A percentile compares a stretch with the other conserved stretches of the same genome.
phyloP scores from a whole-genome alignment of 1,140 invertebrate species.

The Bombus waltoni region DNA sequence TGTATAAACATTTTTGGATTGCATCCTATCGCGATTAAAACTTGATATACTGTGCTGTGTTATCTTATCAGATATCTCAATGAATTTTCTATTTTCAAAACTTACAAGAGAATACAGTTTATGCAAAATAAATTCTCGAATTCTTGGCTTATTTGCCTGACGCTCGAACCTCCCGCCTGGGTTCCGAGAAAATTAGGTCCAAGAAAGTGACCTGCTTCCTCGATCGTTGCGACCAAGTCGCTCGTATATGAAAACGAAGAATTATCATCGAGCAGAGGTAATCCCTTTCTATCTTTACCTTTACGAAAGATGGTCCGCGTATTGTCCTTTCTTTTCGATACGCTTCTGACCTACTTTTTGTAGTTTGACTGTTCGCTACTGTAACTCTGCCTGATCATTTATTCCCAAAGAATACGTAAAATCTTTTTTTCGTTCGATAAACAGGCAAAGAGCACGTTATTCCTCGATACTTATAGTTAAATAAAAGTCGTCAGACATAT shows the following conservation, averaged over 20 bases:
- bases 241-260: slow-evolving; percentile 12
- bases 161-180: background rate
- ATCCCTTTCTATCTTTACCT: background rate
- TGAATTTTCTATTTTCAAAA: too few species aligned
- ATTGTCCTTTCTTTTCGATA: background rate
- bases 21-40: too few species aligned
- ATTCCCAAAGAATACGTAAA: background rate
- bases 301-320: background rate
- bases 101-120: background rate
- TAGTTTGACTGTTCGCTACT: background rate
- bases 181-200: slow-evolving; percentile 1
- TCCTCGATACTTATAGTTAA: too few species aligned
- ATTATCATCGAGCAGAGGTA: background rate
- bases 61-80: too few species aligned
- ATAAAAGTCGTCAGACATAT: background rate
- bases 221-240: background rate
- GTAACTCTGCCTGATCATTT: slow-evolving; percentile 14
- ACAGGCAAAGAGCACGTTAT: background rate
- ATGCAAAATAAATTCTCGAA: background rate
- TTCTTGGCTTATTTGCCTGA: background rate
- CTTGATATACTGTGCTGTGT: too few species aligned
- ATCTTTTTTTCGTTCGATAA: background rate
- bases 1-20: too few species aligned
- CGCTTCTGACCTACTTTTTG: background rate
- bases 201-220: slow-evolving; percentile 11